Conservation (phyloP, 2,888 invertebrate species). For the Julus scanicus region DNA sequence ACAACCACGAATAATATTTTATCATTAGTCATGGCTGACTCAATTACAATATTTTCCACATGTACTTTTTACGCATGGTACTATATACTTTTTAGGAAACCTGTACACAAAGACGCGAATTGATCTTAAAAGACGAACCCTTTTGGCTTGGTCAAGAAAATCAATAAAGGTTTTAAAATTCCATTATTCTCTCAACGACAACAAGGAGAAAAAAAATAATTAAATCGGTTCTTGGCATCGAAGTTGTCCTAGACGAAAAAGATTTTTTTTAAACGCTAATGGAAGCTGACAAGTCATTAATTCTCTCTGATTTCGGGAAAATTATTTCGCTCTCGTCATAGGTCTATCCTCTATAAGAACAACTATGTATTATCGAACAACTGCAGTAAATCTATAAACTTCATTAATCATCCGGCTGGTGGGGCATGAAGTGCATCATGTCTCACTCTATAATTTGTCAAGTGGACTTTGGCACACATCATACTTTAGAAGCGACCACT, state of each 20-base stretch:
- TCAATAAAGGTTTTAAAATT: conserved; percentile 45
- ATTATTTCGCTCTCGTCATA: conserved; percentile 30
- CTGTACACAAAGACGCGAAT: background rate
- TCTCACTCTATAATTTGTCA: conserved; percentile 45
- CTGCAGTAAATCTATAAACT: conserved; percentile 45
- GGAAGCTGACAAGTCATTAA: conserved; percentile 47
- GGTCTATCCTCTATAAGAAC: conserved; percentile 25
- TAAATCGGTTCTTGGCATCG: conserved; percentile 30
- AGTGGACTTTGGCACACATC: conserved; percentile 43
- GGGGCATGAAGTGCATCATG: conserved; percentile 41
- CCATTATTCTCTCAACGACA: conserved; percentile 41
- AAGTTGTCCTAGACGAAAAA: conserved; percentile 12
- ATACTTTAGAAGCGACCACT: conserved; percentile 36
- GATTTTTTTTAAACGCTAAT: conserved; percentile 36
- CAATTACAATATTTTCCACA: background rate
- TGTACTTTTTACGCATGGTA: background rate
- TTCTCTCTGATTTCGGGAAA: conserved; percentile 37
- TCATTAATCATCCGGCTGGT: conserved; percentile 41
- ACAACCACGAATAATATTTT: too few relatives aligned
- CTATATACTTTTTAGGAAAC: background rate
- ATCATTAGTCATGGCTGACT: background rate
- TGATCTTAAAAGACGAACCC: background rate
- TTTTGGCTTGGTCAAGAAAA: background rate
- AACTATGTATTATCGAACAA: conserved; percentile 39
- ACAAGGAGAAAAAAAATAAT: conserved; percentile 34